phyloP scores from a whole-genome alignment of 2,888 invertebrate species.

The Eupithecia subfuscata region DNA sequence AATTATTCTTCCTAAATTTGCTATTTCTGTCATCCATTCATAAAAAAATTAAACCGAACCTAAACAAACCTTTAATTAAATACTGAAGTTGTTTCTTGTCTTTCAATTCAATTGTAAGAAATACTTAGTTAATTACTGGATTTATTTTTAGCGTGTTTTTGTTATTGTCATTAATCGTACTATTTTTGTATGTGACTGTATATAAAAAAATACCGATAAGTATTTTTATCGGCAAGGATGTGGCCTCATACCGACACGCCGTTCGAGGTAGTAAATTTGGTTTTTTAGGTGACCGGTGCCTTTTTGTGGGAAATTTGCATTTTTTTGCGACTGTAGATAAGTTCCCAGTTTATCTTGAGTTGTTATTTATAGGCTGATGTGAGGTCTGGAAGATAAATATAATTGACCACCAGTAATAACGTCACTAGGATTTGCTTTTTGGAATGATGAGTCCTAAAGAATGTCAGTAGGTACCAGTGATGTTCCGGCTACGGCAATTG shows the following conservation, averaged over 20 bases:
- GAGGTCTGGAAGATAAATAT: not conserved
- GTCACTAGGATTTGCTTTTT: not conserved
- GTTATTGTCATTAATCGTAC: not conserved
- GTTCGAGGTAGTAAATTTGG: slow-evolving; percentile 39
- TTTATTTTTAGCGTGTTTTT: not conserved
- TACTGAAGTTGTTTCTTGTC: not conserved
- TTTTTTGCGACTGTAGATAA: slow-evolving; percentile 31
- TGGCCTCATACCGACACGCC: slow-evolving; percentile 38
- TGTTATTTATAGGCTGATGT: slow-evolving; percentile 24
- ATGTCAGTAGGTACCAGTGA: too few species aligned
- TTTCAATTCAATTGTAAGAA: not conserved
- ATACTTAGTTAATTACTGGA: not conserved
- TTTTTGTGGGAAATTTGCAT: slow-evolving; percentile 31
- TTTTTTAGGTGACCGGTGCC: slow-evolving; percentile 34
- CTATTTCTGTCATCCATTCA: too few species aligned
- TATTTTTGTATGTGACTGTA: slow-evolving; percentile 6
- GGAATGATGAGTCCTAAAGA: not conserved
- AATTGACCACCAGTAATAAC: slow-evolving; percentile 1
- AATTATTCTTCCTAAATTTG: not conserved
- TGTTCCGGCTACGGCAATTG: too few species aligned
- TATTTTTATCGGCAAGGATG: slow-evolving; percentile 43
- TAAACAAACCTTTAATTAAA: not conserved
- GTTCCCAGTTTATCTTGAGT: slow-evolving; percentile 23
- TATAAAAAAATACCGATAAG: slow-evolving; percentile 32
- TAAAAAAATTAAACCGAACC: too few species aligned